Base-by-base conservation (phyloP, 2,888 invertebrate species). In the Lasioglossum figueresi region DNA sequence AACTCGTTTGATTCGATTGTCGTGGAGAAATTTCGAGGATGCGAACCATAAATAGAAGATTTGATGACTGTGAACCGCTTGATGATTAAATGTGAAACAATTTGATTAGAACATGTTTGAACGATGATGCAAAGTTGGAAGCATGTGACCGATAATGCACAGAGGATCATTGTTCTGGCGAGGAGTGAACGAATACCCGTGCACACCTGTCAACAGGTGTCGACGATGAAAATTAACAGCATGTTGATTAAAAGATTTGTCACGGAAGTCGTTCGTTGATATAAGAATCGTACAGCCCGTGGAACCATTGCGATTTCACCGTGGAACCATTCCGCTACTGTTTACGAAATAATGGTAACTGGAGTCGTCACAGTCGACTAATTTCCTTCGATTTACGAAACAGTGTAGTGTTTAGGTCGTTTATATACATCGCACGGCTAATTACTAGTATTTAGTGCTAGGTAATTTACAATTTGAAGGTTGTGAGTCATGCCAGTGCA, bases 181-280 rank as follows among this genome's bases (percentile, higher is more conserved):
- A 45, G 4, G 14, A n/a, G 43, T n/a, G 56, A 19, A 34, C 4
- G 70, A 76, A 27, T 19, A 12, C 40, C 34, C 19, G 16, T 27
- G n/a, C 19, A 16, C 37, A 56, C 23, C n/a, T 27, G 10, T 37
- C 71, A 45, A 77, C 80, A 77, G 77, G 52, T 81, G 77, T 72
- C n/a, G 34, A 43, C 23, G 27, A 56, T 34, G 71, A 71, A 59
- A 75, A 63, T 75, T 31, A 75, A 71, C 27, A 56, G 10, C 3
- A 16, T 16, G 19, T 40, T 40, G 48, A 71, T 75, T 12, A 70
- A 34, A 48, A 56, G 19, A 4, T 56, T 80, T n/a, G 10, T n/a
- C 40, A 45, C 48, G 56, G 70, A 71, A 75, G 59, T 75, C 16
- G 68, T 5, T n/a, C 43, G n/a, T 12, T 19, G 31, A 23, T 70